phyloP scores from a whole-genome alignment of 1,140 invertebrate genomes.

The Muscidifurax raptorellus region DNA sequence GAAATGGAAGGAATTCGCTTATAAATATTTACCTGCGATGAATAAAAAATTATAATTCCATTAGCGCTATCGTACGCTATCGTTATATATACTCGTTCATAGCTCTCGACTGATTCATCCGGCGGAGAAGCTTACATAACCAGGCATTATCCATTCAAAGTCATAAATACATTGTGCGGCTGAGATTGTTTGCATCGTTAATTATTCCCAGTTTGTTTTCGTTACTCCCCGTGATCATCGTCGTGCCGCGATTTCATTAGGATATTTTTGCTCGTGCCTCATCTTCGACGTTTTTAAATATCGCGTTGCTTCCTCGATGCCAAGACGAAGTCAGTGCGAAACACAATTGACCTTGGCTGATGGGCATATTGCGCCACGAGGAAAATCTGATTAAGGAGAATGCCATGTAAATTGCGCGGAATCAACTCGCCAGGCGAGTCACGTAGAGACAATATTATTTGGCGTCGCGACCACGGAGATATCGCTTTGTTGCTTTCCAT shows the following conservation, averaged over 20 bases:
- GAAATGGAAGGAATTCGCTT: background rate
- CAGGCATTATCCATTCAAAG: too few species aligned
- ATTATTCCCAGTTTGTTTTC: slow-evolving; percentile 10
- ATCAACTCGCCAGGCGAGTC: slow-evolving; percentile 51
- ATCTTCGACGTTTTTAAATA: background rate
- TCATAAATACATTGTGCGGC: background rate
- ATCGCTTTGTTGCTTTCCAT: background rate
- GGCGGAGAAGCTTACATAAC: background rate
- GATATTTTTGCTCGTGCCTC: background rate
- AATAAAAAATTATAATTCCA: background rate
- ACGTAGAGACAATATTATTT: slow-evolving; percentile 39
- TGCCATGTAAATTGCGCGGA: slow-evolving; percentile 7
- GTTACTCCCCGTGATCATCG: background rate
- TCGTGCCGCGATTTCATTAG: background rate
- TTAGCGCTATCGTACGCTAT: background rate
- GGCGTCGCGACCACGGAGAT: background rate
- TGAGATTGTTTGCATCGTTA: slow-evolving; percentile 6
- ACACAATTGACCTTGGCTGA: slow-evolving; percentile 13
- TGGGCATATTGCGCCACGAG: background rate
- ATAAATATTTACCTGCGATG: background rate
- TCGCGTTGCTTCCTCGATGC: background rate
- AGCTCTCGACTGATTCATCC: background rate
- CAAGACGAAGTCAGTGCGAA: background rate
- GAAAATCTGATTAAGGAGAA: slow-evolving; percentile 23
- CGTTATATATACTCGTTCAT: background rate